These are phyloP conservation scores for Sebastes minor DNA, from an alignment of 2,797 vertebrate species.

Conservation along the genomic window DNA sequence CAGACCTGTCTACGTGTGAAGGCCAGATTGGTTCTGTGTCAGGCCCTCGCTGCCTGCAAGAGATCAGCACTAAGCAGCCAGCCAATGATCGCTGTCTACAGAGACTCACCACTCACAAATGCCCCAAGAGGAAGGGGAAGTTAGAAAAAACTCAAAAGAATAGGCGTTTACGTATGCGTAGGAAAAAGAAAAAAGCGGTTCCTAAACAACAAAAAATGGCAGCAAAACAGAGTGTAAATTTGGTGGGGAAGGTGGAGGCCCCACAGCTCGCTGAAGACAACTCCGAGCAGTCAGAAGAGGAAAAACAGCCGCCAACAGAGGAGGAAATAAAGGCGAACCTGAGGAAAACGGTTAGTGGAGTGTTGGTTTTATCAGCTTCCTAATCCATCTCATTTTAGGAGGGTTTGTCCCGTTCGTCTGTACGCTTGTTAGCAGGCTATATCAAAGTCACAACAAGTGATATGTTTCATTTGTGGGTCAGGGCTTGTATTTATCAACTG, in stretches of 20 bases:
- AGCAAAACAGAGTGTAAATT: too few species aligned
- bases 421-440: not conserved
- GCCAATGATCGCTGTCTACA: accelerated
- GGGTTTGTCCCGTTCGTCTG: not conserved
- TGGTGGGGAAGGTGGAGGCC: not conserved
- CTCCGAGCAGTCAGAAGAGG: not conserved
- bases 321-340: constrained; percentile 63
- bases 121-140: accelerated
- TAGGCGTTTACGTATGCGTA: not conserved
- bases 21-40: constrained; percentile 29
- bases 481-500: not conserved
- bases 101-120: not conserved
- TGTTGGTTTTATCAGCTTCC: not conserved
- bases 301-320: constrained; percentile 32
- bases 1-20: constrained; percentile 52
- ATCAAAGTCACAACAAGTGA: not conserved
- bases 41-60: constrained; percentile 33
- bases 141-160: too few species aligned
- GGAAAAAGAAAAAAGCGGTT: too few species aligned
- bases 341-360: constrained; percentile 62
- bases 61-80: not conserved
- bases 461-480: not conserved
- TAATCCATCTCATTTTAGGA: not conserved
- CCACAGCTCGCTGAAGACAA: not conserved
- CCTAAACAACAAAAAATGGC: accelerated